These are phyloP conservation scores for Marmota monax DNA, from an alignment of 2,113 vertebrate species.

Conservation along the genomic window DNA sequence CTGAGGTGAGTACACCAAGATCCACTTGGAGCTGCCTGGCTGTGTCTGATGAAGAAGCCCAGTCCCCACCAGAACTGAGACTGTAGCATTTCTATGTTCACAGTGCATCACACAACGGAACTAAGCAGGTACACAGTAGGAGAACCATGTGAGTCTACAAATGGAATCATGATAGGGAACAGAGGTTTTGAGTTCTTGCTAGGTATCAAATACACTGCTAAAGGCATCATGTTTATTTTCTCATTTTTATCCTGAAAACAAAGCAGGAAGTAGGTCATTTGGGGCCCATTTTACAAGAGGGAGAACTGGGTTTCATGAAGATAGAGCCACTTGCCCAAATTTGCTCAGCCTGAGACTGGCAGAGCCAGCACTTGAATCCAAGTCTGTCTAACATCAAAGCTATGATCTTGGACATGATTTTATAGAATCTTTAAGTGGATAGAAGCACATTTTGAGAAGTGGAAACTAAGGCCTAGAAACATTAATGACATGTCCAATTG, in stretches of 20 bases:
- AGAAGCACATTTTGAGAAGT: background rate
- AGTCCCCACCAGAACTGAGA: background rate
- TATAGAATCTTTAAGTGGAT: background rate
- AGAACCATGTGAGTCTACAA: background rate
- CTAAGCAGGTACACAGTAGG: background rate
- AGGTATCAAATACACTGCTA: background rate
- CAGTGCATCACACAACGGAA: background rate
- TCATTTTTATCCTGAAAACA: slow-evolving; percentile 9
- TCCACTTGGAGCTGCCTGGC: background rate
- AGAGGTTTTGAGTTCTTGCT: background rate
- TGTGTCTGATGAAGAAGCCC: background rate
- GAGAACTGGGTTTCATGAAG: background rate
- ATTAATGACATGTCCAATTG: background rate
- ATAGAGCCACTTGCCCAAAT: background rate
- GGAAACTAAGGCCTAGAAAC: background rate
- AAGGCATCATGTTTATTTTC: background rate
- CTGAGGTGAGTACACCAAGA: background rate
- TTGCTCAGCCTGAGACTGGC: background rate
- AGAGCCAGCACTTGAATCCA: background rate
- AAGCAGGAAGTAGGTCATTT: background rate
- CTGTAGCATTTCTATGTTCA: background rate
- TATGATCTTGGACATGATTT: background rate
- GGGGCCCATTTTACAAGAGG: background rate
- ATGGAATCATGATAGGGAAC: background rate
- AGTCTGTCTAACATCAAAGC: background rate